Conservation (phyloP, 1,140 invertebrate genomes). For the Lamellibrachia luymesi region DNA sequence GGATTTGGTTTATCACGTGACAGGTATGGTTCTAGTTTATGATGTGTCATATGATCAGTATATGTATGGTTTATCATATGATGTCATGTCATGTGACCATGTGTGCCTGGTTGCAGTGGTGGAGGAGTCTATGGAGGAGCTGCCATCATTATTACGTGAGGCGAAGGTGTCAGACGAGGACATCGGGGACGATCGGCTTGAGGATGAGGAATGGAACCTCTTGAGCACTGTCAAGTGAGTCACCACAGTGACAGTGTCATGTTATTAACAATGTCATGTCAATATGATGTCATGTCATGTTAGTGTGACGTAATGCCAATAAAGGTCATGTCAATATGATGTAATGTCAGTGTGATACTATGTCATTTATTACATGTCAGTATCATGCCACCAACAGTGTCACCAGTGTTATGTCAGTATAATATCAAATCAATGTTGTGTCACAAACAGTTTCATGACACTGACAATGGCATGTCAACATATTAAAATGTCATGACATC, state of each 20-base stretch:
- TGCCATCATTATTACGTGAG: conserved; percentile 30
- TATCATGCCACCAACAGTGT: neutral
- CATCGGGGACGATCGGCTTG: conserved; percentile 52
- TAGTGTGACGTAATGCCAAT: too few relatives aligned
- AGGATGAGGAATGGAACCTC: conserved; percentile 55
- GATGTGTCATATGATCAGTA: neutral
- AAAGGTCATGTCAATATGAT: too few relatives aligned
- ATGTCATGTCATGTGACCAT: neutral
- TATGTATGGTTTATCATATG: neutral
- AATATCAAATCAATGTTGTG: neutral
- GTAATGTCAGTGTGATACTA: too few relatives aligned
- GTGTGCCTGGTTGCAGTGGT: neutral
- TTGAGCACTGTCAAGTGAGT: conserved; percentile 43
- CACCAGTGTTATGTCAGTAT: neutral
- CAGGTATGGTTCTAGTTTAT: neutral
- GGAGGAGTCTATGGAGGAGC: neutral
- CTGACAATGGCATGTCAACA: neutral
- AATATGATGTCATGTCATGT: too few relatives aligned
- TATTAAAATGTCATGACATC: neutral
- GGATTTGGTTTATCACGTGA: neutral
- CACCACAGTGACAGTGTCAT: neutral
- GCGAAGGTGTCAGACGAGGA: conserved; percentile 47
- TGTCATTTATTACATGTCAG: neutral
- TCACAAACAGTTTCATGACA: neutral
- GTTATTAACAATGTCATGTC: too few relatives aligned